These are phyloP conservation scores for Chironomus striatipennis DNA, from an alignment of 1,140 invertebrate genomes.

Conservation along the genomic window DNA sequence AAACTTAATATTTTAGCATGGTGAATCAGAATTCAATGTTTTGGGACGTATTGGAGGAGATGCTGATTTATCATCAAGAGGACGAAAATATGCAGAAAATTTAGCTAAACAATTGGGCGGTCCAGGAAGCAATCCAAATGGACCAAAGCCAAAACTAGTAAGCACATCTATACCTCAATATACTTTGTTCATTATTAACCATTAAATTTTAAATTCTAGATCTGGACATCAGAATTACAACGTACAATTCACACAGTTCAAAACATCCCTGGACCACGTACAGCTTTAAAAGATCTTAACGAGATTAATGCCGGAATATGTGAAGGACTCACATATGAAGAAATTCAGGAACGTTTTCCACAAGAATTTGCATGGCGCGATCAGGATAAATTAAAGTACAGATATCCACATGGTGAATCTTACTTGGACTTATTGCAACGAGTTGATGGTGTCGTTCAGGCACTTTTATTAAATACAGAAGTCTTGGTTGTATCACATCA, in stretches of 20 bases:
- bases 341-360: conserved; percentile 82
- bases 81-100: conserved; percentile 66
- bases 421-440: conserved; percentile 80
- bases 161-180: neutral
- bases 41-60: conserved; percentile 87
- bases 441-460: conserved; percentile 68
- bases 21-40: conserved; percentile 86
- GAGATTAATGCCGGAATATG: conserved; percentile 90
- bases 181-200: neutral
- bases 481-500: conserved; percentile 85
- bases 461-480: conserved; percentile 76
- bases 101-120: conserved; percentile 58
- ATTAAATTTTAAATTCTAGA: conserved; percentile 46
- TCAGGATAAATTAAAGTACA: conserved; percentile 84
- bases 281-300: conserved; percentile 71
- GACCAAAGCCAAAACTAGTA: conserved; percentile 22
- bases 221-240: conserved; percentile 81
- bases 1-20: conserved; percentile 56
- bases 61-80: conserved; percentile 69
- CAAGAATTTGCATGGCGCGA: conserved; percentile 86
- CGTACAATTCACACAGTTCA: conserved; percentile 81
- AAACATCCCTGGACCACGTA: conserved; percentile 67
- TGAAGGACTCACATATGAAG: conserved; percentile 87
- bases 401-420: conserved; percentile 86
- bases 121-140: neutral